Base-by-base conservation (phyloP, 2,797 vertebrate genomes). In the Melanotaenia boesemani region DNA sequence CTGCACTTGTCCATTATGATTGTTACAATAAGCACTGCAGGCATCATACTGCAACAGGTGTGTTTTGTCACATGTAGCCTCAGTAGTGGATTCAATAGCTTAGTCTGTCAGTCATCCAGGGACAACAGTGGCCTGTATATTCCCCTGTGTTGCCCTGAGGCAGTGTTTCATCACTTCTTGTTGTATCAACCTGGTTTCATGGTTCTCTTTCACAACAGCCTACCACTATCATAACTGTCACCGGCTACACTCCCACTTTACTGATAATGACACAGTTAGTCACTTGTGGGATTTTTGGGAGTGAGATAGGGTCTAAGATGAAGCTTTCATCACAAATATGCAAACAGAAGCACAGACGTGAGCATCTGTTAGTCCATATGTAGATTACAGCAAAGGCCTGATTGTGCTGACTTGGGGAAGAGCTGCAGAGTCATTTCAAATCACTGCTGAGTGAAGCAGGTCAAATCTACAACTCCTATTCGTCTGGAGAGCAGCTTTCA, bases 341-440 rank as follows among this genome's bases (percentile, higher is more conserved):
- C 80, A 84, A 85, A 84, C 85, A 77, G 80, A 84, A 76, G 79
- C 84, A 57, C 63, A 84, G 85, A 85, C 52, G 0, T 5, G 65
- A 86, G 78, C 88, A 89, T 90, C 89, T 91, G 90, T 87, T 80
- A 54, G 85, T 79, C 80, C 89, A 85, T 89, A 86, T 89, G 88
- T 79, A 91, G 87, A 92, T 89, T 86, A 88, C 74, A 88, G 56
- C 22, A 15, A 76, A 76, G 74, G 76, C 74, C 76, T 60, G 66
- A 83, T 84, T 82, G 82, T 90, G 87, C 85, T 89, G 87, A 92
- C 84, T 85, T 74, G 65, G 46, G 46, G 46, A 68, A 54, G 63
- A 6, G 36, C 34, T 28, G 16, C 16, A 76, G 64, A 85, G 81
- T 88, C 85, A 84, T 76, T 80, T 76, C 83, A 67, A 81, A 85